A percentile compares a stretch with the other conserved stretches of the same genome.
Conservation (phyloP, 2,888 invertebrate genomes). For the Encarsia formosa region DNA sequence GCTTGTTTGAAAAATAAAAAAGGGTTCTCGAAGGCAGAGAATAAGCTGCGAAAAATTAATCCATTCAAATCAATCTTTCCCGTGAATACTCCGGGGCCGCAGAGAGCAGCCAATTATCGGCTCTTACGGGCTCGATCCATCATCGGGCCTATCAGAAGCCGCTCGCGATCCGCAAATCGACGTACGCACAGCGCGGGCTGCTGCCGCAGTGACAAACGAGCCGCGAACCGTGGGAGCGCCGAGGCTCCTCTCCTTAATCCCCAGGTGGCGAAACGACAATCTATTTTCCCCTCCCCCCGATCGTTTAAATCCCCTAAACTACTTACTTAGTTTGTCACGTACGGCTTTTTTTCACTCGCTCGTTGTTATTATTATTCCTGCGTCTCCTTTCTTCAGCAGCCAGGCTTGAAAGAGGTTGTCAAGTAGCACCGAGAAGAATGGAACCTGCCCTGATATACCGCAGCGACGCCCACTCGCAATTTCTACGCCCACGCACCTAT, state of each 20-base stretch:
- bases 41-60: too few relatives aligned
- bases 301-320: slow-evolving; percentile 11
- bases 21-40: too few relatives aligned
- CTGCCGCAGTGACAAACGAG: not conserved
- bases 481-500: slow-evolving; percentile 11
- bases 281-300: slow-evolving; percentile 10
- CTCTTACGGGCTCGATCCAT: slow-evolving; percentile 13
- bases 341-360: not conserved
- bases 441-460: slow-evolving; percentile 3
- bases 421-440: slow-evolving; percentile 8
- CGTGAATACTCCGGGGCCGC: not conserved
- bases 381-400: too few relatives aligned
- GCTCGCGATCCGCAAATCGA: slow-evolving; percentile 7
- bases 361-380: too few relatives aligned
- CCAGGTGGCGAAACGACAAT: slow-evolving; percentile 24
- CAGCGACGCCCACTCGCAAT: slow-evolving; percentile 5
- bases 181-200: slow-evolving; percentile 1
- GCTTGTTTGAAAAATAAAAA: too few relatives aligned
- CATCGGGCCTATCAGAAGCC: slow-evolving; percentile 8
- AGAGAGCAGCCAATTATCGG: not conserved
- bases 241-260: slow-evolving; percentile 14
- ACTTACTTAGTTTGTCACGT: slow-evolving; percentile 3
- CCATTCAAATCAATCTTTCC: slow-evolving; percentile 1
- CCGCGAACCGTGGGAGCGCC: slow-evolving; percentile 15
- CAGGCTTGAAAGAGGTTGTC: not conserved